Evolutionary conservation across 2,888 invertebrate genomes (phyloP).

Genomic region (Liodrosophila aerea): DNA sequence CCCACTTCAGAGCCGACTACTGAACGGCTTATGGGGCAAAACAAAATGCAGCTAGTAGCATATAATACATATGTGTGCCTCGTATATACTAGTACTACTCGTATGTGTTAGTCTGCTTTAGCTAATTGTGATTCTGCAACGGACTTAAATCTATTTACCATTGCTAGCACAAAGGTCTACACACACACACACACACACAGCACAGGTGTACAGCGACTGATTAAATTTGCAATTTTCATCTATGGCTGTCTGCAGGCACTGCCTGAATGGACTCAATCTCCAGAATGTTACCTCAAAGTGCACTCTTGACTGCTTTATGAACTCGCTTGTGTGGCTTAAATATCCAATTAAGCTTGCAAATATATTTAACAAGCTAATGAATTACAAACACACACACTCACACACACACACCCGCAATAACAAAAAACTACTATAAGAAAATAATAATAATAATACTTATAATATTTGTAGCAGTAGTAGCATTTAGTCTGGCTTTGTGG

Average conservation of each 20-base stretch:
- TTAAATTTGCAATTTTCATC: constrained; percentile 14
- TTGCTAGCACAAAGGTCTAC: constrained; percentile 3
- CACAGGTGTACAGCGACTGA: constrained; percentile 10
- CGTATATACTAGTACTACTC: too few species aligned
- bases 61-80: background rate
- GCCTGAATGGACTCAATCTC: too few species aligned
- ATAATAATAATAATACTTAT: constrained; percentile 14
- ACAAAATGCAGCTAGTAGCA: constrained; percentile 23
- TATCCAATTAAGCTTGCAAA: constrained; percentile 65
- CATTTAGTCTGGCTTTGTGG: background rate
- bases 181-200: background rate
- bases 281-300: background rate
- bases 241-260: background rate
- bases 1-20: constrained; percentile 28
- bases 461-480: background rate
- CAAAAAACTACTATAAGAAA: constrained; percentile 19
- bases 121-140: constrained; percentile 23
- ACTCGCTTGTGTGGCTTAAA: constrained; percentile 47
- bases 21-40: constrained; percentile 16
- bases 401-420: constrained; percentile 3
- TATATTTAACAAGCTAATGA: constrained; percentile 68
- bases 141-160: constrained; percentile 16
- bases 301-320: constrained; percentile 31
- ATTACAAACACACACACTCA: constrained; percentile 56
- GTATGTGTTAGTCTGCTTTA: background rate